Percentiles rank a stretch among this genome's conserved stretches.
Conservation (phyloP, 1,140 invertebrate genomes). For the Ostrea denselamellosa region DNA sequence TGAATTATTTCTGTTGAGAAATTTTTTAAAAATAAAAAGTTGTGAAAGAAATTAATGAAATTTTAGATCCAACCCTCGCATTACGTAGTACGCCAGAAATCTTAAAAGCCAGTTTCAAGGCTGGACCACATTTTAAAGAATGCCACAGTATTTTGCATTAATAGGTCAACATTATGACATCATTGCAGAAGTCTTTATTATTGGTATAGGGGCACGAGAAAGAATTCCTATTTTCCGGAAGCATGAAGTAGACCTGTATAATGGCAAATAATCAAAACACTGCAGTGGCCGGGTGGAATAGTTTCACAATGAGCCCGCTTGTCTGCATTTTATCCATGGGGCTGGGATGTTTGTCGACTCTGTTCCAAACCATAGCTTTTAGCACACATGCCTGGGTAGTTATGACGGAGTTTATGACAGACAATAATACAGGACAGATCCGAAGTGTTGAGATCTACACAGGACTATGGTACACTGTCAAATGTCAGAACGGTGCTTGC, state of each 20-base stretch:
- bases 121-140: not conserved
- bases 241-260: not conserved
- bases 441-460: not conserved
- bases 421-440: not conserved
- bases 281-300: not conserved
- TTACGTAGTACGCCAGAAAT: not conserved
- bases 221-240: not conserved
- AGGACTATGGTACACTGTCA: conserved; percentile 1
- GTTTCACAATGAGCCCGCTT: not conserved
- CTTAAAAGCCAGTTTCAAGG: not conserved
- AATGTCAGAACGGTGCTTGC: not conserved
- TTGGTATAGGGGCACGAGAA: not conserved
- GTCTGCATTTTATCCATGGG: not conserved
- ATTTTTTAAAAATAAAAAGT: too few species aligned
- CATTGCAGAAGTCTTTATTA: not conserved
- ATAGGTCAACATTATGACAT: not conserved
- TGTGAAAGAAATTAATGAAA: not conserved
- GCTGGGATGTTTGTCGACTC: conserved; percentile 2
- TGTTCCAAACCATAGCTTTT: not conserved
- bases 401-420: not conserved
- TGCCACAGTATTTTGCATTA: not conserved
- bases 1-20: not conserved
- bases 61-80: not conserved
- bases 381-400: conserved; percentile 9
- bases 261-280: not conserved